Conservation (phyloP, 2,113 vertebrate genomes). For the Coreoperca whiteheadi region DNA sequence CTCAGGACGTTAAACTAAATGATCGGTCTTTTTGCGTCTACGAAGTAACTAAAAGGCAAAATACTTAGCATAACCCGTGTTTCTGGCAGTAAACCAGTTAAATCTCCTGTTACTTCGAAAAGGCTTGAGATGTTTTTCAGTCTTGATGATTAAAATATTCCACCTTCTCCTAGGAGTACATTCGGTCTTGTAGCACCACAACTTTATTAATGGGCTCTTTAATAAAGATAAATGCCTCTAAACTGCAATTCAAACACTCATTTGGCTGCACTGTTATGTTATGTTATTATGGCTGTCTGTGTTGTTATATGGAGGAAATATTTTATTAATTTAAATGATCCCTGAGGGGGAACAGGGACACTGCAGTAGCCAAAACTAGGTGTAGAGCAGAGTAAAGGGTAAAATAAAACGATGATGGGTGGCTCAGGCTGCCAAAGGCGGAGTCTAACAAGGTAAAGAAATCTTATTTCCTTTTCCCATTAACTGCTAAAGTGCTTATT, state of each 20-base stretch:
- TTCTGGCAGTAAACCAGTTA: background rate
- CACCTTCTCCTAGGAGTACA: background rate
- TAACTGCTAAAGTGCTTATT: background rate
- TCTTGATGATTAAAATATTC: background rate
- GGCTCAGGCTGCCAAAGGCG: background rate
- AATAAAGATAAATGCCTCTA: background rate
- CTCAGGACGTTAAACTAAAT: background rate
- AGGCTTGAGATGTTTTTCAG: background rate
- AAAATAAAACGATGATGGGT: background rate
- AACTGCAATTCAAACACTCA: background rate
- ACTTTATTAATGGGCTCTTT: no score
- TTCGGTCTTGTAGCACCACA: background rate
- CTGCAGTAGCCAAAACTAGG: background rate
- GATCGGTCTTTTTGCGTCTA: no score
- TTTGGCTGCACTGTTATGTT: conserved; percentile 11
- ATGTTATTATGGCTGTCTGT: conserved; percentile 1
- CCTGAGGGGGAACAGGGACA: background rate
- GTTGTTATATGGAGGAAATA: no score
- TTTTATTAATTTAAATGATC: no score
- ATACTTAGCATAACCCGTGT: no score
- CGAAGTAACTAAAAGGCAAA: background rate
- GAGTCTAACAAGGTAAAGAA: background rate
- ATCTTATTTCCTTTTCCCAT: background rate
- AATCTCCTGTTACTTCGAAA: background rate
- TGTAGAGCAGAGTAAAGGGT: background rate